Conservation (phyloP, 2,797 vertebrate genomes). For the Pagetopsis macropterus region DNA sequence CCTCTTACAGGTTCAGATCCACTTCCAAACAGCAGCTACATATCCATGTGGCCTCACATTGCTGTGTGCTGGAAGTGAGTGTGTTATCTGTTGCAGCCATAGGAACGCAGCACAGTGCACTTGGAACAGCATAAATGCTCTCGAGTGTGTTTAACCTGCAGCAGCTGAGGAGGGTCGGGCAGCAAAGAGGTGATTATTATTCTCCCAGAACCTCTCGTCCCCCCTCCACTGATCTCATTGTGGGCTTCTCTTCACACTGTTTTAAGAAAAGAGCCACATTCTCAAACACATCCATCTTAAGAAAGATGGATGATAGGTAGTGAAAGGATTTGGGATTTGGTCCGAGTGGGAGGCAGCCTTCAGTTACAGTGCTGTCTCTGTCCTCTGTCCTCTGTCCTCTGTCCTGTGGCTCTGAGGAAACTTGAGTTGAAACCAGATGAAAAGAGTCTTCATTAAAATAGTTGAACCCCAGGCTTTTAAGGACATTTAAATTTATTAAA, state of each 20-base stretch:
- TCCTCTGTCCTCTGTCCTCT: not conserved
- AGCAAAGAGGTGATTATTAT: not conserved
- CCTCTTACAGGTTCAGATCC: too few relatives aligned
- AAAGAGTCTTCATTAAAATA: slow-evolving; percentile 3
- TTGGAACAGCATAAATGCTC: not conserved
- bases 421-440: not conserved
- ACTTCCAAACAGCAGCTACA: not conserved
- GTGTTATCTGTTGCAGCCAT: not conserved
- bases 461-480: not conserved
- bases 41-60: not conserved
- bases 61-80: not conserved
- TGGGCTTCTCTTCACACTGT: slow-evolving; percentile 1
- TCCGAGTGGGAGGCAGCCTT: not conserved
- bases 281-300: slow-evolving; percentile 2
- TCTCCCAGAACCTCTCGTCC: too few relatives aligned
- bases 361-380: not conserved
- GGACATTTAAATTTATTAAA: not conserved
- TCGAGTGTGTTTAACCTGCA: slow-evolving; percentile 3
- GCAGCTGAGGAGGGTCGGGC: slow-evolving; percentile 1
- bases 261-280: not conserved
- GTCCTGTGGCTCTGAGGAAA: not conserved
- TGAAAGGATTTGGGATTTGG: slow-evolving; percentile 2
- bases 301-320: not conserved
- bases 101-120: not conserved
- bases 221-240: slow-evolving; percentile 8